Base-by-base conservation (phyloP, 2,113 vertebrate species). In the Calidris pygmaea region DNA sequence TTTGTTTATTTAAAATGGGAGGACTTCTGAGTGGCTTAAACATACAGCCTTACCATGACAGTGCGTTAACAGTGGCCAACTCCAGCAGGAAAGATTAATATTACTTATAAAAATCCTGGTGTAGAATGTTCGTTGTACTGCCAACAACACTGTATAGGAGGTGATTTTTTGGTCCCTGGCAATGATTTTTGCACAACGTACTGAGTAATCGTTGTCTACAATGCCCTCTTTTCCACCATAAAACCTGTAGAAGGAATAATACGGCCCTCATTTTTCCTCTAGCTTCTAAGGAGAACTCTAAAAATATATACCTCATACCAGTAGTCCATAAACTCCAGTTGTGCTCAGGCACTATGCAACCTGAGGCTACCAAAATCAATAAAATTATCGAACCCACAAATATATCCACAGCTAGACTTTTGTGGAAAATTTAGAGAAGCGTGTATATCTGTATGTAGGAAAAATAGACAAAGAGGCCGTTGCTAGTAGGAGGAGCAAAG, bases 101-200 rank as follows among this genome's bases (percentile, higher is more conserved):
- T 32, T 87, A 43, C 87, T 92, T 91, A 80, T 96, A 95, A 97
- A 96, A 95, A 67, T 1, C 12, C 50, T 79, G 55, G 81, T 80
- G 81, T 91, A 95, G 95, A 89, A 80, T 87, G 89, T 96, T 95
- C 95, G 94, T 95, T 95, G 93, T 91, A 67, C 94, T 97, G 96
- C 84, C 95, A 94, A 39, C 58, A 87, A 74, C 59, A 80, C 41
- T 80, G 67, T 62, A 67, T 10, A 90, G 55, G 59, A 93, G 47
- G 74, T 82, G 59, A 89, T 95, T 94, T 94, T 95, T 83, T 91
- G 70, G 91, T 82, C 59, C n/a, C 71, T 83, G 89, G 89, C 59
- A 95, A 96, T 96, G 94, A 96, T 89, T 97, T 96, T 96, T 95
- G 74, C 55, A 68, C 62, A 71, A 77, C 1, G 0, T 59, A 96